phyloP scores from a whole-genome alignment of 2,888 invertebrate genomes.

The Poecilobothrus nobilitatus region DNA sequence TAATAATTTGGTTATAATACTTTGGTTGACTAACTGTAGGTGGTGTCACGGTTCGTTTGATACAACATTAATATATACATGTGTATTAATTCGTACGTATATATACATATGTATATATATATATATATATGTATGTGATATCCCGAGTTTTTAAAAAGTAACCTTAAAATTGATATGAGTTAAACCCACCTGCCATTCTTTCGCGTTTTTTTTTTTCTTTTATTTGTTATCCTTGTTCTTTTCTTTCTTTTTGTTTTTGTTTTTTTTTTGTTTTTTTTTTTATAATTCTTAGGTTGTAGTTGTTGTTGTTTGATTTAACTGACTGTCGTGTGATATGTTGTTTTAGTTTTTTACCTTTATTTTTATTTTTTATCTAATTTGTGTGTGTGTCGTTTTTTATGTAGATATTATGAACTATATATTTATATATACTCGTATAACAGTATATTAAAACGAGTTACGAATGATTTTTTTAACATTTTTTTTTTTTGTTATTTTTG shows the following conservation, averaged over 20 bases:
- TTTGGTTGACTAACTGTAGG: neutral
- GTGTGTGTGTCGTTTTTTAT: neutral
- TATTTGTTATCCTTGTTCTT: too few relatives aligned
- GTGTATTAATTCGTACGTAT: too few relatives aligned
- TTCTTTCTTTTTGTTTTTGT: too few relatives aligned
- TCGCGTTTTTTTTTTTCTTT: neutral
- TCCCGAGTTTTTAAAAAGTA: neutral
- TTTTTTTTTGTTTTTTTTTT: too few relatives aligned
- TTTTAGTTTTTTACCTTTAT: neutral
- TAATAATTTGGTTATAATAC: neutral
- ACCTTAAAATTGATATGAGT: neutral
- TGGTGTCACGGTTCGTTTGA: neutral
- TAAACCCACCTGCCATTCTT: constrained; percentile 1
- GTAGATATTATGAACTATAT: neutral
- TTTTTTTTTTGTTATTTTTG: neutral
- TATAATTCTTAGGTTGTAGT: too few relatives aligned
- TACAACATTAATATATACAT: neutral
- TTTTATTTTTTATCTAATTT: neutral
- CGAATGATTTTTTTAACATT: neutral
- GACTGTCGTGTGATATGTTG: neutral
- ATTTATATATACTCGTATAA: too few relatives aligned
- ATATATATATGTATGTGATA: neutral
- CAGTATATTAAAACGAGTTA: neutral
- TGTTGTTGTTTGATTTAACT: neutral
- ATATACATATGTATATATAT: neutral